phyloP scores from a whole-genome alignment of 2,888 invertebrate genomes.

The Eupithecia dodoneata region DNA sequence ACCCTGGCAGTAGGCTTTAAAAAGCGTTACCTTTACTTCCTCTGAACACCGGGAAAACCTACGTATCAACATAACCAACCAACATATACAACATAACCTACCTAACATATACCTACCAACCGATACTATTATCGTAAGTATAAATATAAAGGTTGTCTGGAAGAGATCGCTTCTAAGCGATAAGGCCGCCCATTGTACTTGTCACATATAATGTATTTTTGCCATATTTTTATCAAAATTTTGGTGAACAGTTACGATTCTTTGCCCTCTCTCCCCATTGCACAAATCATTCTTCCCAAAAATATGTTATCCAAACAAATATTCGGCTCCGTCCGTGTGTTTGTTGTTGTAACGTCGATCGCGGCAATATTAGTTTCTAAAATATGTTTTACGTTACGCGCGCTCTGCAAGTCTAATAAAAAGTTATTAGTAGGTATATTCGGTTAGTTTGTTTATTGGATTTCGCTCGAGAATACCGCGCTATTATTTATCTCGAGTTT shows the following conservation, averaged over 20 bases:
- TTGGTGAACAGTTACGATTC: background rate
- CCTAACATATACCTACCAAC: no score
- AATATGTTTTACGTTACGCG: slow-evolving; percentile 31
- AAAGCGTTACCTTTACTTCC: no score
- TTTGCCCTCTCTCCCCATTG: background rate
- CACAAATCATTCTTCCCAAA: slow-evolving; percentile 32
- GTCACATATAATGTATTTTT: no score
- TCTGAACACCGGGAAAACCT: no score
- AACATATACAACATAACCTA: no score
- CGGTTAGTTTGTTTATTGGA: slow-evolving; percentile 26
- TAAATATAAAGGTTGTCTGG: no score
- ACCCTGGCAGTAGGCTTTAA: no score
- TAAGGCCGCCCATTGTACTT: no score
- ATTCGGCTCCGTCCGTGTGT: slow-evolving; percentile 33
- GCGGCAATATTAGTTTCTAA: slow-evolving; percentile 39
- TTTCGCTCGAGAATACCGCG: slow-evolving; percentile 16
- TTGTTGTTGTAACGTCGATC: slow-evolving; percentile 44
- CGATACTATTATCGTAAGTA: no score
- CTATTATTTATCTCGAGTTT: slow-evolving; percentile 1
- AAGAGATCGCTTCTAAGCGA: no score
- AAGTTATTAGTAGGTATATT: slow-evolving; percentile 33
- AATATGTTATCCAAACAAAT: slow-evolving; percentile 47
- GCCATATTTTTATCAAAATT: background rate
- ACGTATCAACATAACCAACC: no score
- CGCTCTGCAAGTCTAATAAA: slow-evolving; percentile 34